Base-by-base conservation (phyloP, 2,888 invertebrate species). In the Hydrotaea diabolus region DNA sequence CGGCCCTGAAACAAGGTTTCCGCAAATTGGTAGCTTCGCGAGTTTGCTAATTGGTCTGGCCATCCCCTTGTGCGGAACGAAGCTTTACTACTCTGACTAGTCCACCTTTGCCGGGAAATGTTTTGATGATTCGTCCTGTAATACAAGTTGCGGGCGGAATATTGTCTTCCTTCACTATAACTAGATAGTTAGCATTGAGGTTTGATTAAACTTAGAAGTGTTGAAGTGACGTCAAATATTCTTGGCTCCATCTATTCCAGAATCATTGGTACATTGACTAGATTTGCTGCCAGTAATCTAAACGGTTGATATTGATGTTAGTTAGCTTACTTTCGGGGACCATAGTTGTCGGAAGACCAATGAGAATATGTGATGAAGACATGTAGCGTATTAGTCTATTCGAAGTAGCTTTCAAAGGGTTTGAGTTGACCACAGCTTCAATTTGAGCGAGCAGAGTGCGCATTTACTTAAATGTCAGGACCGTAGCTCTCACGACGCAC, bases 1-100 rank as follows among this genome's bases (percentile, higher is more conserved):
- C 74, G 57, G 39, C 82, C 74, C 66, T 82, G 82, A 82, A 77
- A 74, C 31, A 73, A 0, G 15, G 62, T 82, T 77, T 82, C 82
- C 77, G 66, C 19, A 77, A 55, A 72, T 39, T 0, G 77, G 59
- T 17, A 82, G 23, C 53, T 74, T 66, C 0, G 66, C 69, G n/a
- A 82, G 64, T 23, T 75, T 78, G 17, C 62, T 36, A 13, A 81
- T 81, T 1, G 62, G 19, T 2, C 81, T 62, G 1, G 81, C 72
- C 21, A 39, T 49, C 23, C 4, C 80, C 80, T 13, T 21, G 15
- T 9, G 71, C 5, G 0, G 62, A 62, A 1, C 73, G 64, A 15
- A 82, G 8, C 36, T 23, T 43, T 13, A 77, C 82, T 11, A 19
- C 74, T 59, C 73, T 19, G 0, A 46, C 57, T 13, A 82, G 17